Base-by-base conservation (phyloP, 2,888 invertebrate species). In the Tryphoninae sp. region DNA sequence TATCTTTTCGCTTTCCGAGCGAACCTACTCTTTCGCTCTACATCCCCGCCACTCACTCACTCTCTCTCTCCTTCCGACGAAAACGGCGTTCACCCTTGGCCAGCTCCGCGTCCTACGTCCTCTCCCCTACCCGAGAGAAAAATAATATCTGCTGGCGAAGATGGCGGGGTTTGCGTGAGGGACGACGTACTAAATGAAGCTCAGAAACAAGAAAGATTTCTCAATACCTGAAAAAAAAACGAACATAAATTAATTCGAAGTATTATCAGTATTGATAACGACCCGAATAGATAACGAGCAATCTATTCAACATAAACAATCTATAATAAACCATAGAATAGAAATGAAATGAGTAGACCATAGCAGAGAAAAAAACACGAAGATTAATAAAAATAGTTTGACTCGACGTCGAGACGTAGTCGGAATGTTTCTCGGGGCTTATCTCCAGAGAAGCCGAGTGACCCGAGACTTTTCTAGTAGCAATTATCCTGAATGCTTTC, bases 71-170 rank as follows among this genome's bases (percentile, higher is more conserved):
- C 4, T 55, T 16, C n/a, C 68, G 42, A 65, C 73, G 69, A 78
- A 19, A 49, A 59, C 69, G 51, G 76, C 76, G 69, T 65, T 58
- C 72, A 49, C 62, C 65, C 73, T 53, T 40, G 62, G 42, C 74
- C 51, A 67, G 67, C 78, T 33, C 51, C 45, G 33, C 69, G 74
- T 76, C 64, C 33, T 33, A 33, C 76, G 62, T 72, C 74, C 83
- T 85, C 83, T 87, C 86, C 82, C 86, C 85, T 84, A 84, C 85
- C 83, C 81, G 84, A 86, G 85, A 87, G 88, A 87, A 89, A 78
- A 90, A 89, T 89, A 90, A 89, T 89, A 90, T 89, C 88, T 87
- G 88, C 88, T 69, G 65, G 69, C 51, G 55, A 76, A 77, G 42
- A 79, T 72, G 75, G 75, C 72, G 73, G 74, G 13, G 64, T 80